Conservation (phyloP, 2,888 invertebrate genomes). For the Tachina grossa region DNA sequence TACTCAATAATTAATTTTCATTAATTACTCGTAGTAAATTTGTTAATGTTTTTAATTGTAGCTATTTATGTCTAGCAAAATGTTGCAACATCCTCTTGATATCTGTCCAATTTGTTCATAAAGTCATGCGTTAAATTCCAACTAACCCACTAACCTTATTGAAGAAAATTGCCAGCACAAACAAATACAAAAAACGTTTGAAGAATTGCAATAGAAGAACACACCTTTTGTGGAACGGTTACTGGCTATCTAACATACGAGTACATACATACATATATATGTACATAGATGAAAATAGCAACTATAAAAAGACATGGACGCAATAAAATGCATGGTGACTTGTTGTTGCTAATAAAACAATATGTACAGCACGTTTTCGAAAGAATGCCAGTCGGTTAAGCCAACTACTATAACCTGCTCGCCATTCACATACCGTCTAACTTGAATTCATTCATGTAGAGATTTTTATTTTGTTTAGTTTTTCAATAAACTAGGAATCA, state of each 20-base stretch:
- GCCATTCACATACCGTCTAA: conserved; percentile 3
- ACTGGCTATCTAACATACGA: not conserved
- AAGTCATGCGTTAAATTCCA: conserved; percentile 69
- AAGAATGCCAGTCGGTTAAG: conserved; percentile 35
- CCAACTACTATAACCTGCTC: conserved; percentile 12
- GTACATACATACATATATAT: not conserved
- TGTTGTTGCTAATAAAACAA: conserved; percentile 26
- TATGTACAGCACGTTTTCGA: conserved; percentile 39
- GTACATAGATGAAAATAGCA: not conserved
- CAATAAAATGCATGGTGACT: conserved; percentile 34
- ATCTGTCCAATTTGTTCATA: conserved; percentile 64
- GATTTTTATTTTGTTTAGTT: conserved; percentile 37
- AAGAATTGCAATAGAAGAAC: conserved; percentile 61
- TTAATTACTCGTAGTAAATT: not conserved
- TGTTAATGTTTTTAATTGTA: conserved; percentile 1
- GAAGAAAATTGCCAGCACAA: conserved; percentile 28
- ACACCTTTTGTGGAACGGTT: conserved; percentile 64
- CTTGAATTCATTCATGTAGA: conserved; percentile 40
- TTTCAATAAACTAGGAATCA: conserved; percentile 20
- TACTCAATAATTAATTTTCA: too few relatives aligned
- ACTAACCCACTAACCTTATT: conserved; percentile 69
- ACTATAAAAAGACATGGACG: conserved; percentile 34
- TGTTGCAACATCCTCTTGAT: conserved; percentile 45
- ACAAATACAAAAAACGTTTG: conserved; percentile 20
- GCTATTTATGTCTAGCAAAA: conserved; percentile 21